Evolutionary conservation across 2,888 invertebrate species (phyloP), one percentile per base, ranked within the genome.

Genomic region (Cephus nigrinus): DNA sequence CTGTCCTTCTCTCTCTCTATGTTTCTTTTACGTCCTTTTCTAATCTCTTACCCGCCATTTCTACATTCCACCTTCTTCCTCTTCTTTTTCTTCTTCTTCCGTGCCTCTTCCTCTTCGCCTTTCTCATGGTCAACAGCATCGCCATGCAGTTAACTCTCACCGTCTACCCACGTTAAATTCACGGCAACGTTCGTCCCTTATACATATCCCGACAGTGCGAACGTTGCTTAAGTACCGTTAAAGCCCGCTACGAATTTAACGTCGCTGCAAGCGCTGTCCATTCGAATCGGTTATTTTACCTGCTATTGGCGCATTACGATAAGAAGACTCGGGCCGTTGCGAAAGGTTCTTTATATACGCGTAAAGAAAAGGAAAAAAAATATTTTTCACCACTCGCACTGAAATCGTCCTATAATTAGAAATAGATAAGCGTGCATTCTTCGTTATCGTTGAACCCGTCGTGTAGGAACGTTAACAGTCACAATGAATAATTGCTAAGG

Each of bases 1-100:
- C 75, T 76, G 34, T n/a, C 69, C n/a, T 33, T 71, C 11, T 72
- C 40, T n/a, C 73, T 76, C 32, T 73, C 74, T 75, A 69, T 75
- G n/a, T 77, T 74, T 40, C 74, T 15, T 4, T 15, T 15, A 55
- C 9, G 23, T 55, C 23, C 55, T 23, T 55, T 23, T 55, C 23
- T 23, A 55, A 23, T 9, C 23, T 23, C 55, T 73, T 74, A 77
- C 55, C 74, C 77, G 74, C 34, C n/a, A 36, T 74, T 35, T 33
- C 36, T 23, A n/a, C n/a, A 36, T 32, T 15, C 69, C 23, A 11
- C 9, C n/a, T 31, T 23, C 40, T 30, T 55, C n/a, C 40, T 12
- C 3, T 74, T 35, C 35, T 35, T 35, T 3, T 35, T 30, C 15
- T 74, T 76, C 35, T 23, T 33, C 74, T 77, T 77, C 73, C 36